These are phyloP conservation scores for Nothobranchius kuhntae DNA, from an alignment of 2,113 vertebrate genomes.

Conservation along the genomic window DNA sequence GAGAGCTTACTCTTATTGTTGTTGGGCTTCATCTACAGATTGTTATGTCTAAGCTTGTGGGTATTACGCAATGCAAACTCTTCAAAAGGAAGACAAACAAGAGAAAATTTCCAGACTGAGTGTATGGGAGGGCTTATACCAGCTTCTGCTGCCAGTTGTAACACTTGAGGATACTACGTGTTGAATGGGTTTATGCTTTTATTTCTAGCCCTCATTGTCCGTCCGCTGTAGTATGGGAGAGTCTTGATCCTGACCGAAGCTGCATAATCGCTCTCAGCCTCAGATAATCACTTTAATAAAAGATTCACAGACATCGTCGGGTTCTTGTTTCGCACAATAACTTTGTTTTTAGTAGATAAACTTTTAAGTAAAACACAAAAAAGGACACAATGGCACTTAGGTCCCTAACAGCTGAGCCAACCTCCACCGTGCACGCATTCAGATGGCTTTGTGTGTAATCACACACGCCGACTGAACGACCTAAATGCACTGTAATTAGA, in stretches of 20 bases:
- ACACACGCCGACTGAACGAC: conserved; percentile 65
- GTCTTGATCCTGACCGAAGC: conserved; percentile 54
- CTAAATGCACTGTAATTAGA: conserved; percentile 78
- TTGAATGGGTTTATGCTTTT: conserved; percentile 69
- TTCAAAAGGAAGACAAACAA: conserved; percentile 64
- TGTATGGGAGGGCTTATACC: conserved; percentile 79
- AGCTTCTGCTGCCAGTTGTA: conserved; percentile 64
- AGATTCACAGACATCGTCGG: background rate
- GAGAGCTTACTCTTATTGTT: conserved; percentile 57
- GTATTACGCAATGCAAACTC: conserved; percentile 69
- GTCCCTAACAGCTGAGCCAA: conserved; percentile 42
- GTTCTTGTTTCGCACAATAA: conserved; percentile 2
- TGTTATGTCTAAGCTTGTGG: conserved; percentile 63
- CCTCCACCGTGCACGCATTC: conserved; percentile 65
- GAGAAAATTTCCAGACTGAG: conserved; percentile 71
- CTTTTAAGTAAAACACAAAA: conserved; percentile 14
- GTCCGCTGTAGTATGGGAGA: conserved; percentile 44
- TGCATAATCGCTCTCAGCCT: conserved; percentile 35
- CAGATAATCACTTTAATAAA: conserved; percentile 18
- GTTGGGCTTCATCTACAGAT: conserved; percentile 71
- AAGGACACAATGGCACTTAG: conserved; percentile 31
- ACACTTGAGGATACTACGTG: conserved; percentile 64
- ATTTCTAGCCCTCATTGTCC: conserved; percentile 69
- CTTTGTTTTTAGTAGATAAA: conserved; percentile 6
- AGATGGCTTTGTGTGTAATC: conserved; percentile 70